Percentiles rank a stretch among this genome's conserved stretches.
These are phyloP conservation scores for Electrophaes corylata DNA, from an alignment of 2,888 invertebrate species.

Conservation along the genomic window DNA sequence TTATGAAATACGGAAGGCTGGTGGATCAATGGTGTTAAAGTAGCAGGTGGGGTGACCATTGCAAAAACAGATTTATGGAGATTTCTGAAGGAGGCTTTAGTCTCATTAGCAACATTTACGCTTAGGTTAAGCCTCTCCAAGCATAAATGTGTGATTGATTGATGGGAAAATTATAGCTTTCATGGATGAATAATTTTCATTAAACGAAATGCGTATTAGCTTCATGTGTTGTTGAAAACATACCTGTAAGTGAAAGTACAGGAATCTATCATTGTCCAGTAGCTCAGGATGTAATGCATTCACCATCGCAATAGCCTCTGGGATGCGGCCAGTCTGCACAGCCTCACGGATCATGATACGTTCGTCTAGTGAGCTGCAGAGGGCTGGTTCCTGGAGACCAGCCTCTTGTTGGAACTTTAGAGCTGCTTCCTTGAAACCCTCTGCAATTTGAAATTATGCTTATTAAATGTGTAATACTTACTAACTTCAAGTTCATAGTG, in stretches of 20 bases:
- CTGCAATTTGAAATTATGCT: conserved; percentile 69
- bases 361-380: conserved; percentile 93
- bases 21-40: too few relatives aligned
- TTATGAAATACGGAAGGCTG: too few relatives aligned
- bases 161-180: too few relatives aligned
- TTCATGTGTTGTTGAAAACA: neutral
- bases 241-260: conserved; percentile 97
- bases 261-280: conserved; percentile 96
- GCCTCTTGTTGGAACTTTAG: conserved; percentile 98
- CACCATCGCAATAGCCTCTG: conserved; percentile 96
- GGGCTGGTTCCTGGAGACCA: conserved; percentile 85
- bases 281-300: conserved; percentile 97
- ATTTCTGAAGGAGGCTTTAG: too few relatives aligned
- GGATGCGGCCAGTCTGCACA: conserved; percentile 95
- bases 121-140: too few relatives aligned
- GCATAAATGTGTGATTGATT: too few relatives aligned
- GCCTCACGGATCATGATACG: conserved; percentile 96
- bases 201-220: too few relatives aligned
- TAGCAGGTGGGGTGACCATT: too few relatives aligned
- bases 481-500: too few relatives aligned
- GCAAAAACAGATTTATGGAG: too few relatives aligned
- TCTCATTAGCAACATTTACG: too few relatives aligned
- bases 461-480: neutral
- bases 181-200: too few relatives aligned
- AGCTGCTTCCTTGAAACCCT: conserved; percentile 98